phyloP scores from a whole-genome alignment of 2,797 vertebrate species.

The Mionectes olivaceus region DNA sequence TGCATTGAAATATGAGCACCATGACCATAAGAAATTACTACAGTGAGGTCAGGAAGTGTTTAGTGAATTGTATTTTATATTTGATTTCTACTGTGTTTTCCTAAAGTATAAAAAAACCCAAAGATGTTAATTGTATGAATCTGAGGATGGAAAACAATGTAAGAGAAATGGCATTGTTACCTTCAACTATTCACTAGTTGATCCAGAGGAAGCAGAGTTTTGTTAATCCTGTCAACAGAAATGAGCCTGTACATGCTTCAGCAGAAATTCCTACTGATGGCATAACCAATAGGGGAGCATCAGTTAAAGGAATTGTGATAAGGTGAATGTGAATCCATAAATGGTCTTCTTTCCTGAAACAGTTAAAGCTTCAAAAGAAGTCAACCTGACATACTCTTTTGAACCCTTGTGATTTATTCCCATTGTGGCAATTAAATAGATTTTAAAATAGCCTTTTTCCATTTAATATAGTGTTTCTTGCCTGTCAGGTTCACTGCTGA shows the following conservation, averaged over 20 bases:
- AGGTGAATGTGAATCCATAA: background rate
- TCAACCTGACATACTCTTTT: background rate
- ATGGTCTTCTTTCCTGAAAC: background rate
- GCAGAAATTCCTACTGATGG: background rate
- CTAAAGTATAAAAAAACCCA: background rate
- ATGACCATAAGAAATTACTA: background rate
- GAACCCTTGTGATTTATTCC: background rate
- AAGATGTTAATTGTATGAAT: background rate
- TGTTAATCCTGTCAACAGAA: constrained; percentile 14
- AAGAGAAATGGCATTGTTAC: background rate
- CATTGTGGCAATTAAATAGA: background rate
- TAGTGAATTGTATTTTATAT: background rate
- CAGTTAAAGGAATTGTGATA: background rate
- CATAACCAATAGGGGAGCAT: background rate
- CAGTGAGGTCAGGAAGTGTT: background rate
- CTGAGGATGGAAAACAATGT: background rate
- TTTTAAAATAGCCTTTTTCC: background rate
- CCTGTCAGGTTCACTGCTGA: background rate
- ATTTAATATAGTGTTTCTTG: background rate
- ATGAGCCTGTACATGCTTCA: background rate
- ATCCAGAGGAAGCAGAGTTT: background rate
- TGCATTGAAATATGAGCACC: background rate
- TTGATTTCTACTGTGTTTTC: background rate
- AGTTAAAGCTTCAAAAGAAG: background rate
- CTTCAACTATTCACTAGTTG: background rate